Evolutionary conservation across 2,888 invertebrate genomes (phyloP), one percentile per base, ranked within the genome.

Genomic region (Cephus nigrinus): DNA sequence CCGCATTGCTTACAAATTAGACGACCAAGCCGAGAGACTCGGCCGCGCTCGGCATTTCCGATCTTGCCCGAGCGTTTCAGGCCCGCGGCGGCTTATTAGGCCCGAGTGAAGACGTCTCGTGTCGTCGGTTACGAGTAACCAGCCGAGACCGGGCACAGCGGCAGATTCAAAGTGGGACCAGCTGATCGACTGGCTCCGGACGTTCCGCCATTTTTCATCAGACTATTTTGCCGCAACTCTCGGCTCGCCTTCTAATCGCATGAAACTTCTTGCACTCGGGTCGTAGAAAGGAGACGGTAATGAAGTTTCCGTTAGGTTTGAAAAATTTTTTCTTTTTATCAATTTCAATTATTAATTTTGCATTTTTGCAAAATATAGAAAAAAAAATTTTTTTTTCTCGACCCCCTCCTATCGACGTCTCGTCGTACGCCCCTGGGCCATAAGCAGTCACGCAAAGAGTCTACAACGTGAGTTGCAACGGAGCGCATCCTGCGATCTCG

Each of bases 371-470:
- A 40, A 23, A 23, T 40, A 55, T 55, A 36, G 9, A 0, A 2
- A 5, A 12, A 35, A 11, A 34, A 35, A 2, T 2, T 11, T 11
- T 35, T 12, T 12, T 35, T 12, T 35, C 35, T 35, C 12, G 3
- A 2, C 11, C 12, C 15, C 23, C 55, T 1, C 9, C 15, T 9
- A 23, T 23, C 23, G 23, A 2, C 55, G 5, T 2, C 9, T 55
- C 55, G 23, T 55, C 40, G 40, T 78, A 76, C 82, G 81, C 81
- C 80, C 80, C 81, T 82, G 82, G 81, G 35, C 35, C 12, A 35
- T 80, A 80, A 82, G 79, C 15, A 15, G 40, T 5, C 15, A 9
- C 5, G 23, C 15, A 55, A 55, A 55, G 55, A 55, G 9, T 9
- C 55, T 23, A 9, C 15, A 55, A 55, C 9, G 5, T 23, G 23